phyloP scores from a whole-genome alignment of 2,888 invertebrate species.

The Gisinianus flammeolus region DNA sequence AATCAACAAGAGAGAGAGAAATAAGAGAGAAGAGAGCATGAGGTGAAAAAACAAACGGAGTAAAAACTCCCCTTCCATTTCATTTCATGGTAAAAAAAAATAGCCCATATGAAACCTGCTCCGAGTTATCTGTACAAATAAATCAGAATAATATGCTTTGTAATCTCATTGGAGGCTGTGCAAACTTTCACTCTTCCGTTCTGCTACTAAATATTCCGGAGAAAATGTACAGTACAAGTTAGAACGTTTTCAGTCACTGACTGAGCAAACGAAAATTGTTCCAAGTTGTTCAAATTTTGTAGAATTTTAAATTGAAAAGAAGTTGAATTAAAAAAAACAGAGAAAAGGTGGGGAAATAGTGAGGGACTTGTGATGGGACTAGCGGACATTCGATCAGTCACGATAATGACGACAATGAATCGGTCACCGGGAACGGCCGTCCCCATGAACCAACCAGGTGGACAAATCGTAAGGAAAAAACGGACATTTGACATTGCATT shows the following conservation, averaged over 20 bases:
- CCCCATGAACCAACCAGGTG: not conserved
- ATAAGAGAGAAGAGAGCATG: not conserved
- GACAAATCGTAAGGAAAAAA: constrained; percentile 63
- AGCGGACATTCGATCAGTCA: constrained; percentile 40
- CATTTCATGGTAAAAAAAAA: not conserved
- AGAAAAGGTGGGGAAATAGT: no score
- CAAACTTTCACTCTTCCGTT: no score
- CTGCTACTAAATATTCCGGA: no score
- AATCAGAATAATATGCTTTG: no score
- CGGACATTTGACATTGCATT: constrained; percentile 90
- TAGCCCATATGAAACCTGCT: constrained; percentile 16
- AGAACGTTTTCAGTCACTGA: no score
- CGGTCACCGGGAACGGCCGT: not conserved
- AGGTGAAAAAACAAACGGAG: not conserved
- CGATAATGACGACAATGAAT: constrained; percentile 36
- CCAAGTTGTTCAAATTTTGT: not conserved
- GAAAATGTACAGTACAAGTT: no score
- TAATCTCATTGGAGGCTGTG: no score
- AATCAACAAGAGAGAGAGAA: not conserved
- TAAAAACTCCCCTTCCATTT: constrained; percentile 10
- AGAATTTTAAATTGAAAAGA: not conserved
- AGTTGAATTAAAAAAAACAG: not conserved
- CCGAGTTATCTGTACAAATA: no score
- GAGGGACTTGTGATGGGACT: constrained; percentile 49
- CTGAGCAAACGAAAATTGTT: not conserved